Base-by-base conservation (phyloP, 2,113 vertebrate species). In the Daubentonia madagascariensis region DNA sequence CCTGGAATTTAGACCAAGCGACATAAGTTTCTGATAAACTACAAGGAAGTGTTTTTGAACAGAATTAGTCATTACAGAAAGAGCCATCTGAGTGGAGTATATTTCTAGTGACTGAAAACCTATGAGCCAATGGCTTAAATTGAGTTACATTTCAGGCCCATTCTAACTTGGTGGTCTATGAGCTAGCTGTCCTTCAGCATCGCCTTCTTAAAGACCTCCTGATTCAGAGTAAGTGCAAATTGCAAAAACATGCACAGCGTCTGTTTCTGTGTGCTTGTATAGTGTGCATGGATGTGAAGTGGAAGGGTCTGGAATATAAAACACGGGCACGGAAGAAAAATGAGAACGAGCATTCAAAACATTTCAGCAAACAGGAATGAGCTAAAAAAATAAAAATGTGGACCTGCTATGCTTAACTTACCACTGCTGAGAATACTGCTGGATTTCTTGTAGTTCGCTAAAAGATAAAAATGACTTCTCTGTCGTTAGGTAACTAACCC, bases 401-500 rank as follows among this genome's bases (percentile, higher is more conserved):
- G 35, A 43, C 18, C 17, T 52, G 72, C 45, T 85, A 22, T 59
- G 22, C 14, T 93, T 91, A 83, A 96, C 61, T 86, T 75, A 35
- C 32, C n/a, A 28, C 30, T 61, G 16, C 1, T 45, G 18, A 54
- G 50, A 48, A 18, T 61, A 16, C 25, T 3, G 3, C 16, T 78
- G 32, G 73, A 72, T 80, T 79, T 95, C 68, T 84, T 94, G 84
- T 13, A 90, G 43, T 78, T 96, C 37, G 67, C 70, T 68, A 25
- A 67, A 85, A 91, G 22, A 14, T 23, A 90, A 95, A 52, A 92
- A 78, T 86, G 37, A 68, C 67, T 98, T 94, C 83, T 89, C 63
- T n/a, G 45, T 79, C 84, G 79, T 78, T 65, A 96, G 35, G 85
- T 81, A 94, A 89, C 40, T 94, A 73, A 76, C 37, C 43, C 67